Conservation (phyloP, 2,888 invertebrate species). For the Norana najaformis region DNA sequence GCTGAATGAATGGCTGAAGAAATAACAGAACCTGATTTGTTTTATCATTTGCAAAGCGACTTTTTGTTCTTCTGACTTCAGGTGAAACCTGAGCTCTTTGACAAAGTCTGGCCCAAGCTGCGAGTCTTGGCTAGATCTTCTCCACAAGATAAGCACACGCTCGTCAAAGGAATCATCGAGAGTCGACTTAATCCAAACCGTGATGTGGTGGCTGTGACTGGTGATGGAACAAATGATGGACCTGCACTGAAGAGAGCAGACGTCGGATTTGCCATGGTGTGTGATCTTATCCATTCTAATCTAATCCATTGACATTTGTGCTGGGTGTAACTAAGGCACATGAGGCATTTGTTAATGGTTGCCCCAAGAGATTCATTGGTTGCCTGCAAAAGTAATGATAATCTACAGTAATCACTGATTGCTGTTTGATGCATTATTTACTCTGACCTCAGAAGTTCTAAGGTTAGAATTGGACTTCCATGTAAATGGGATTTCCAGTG, state of each 20-base stretch:
- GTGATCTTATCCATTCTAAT: background rate
- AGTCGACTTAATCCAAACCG: conserved; percentile 84
- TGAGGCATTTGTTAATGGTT: too few relatives aligned
- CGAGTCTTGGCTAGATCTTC: conserved; percentile 94
- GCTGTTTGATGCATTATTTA: too few relatives aligned
- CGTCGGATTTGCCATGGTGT: conserved; percentile 96
- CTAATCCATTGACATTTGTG: background rate
- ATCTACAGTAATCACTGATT: too few relatives aligned
- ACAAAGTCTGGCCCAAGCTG: conserved; percentile 95
- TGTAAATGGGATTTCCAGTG: too few relatives aligned
- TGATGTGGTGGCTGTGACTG: conserved; percentile 97
- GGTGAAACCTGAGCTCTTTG: conserved; percentile 88
- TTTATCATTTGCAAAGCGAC: background rate
- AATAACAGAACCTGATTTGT: background rate
- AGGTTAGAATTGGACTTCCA: too few relatives aligned
- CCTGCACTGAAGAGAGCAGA: conserved; percentile 95
- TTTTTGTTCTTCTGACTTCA: conserved; percentile 57
- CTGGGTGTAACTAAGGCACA: background rate
- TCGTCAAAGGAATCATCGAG: conserved; percentile 98
- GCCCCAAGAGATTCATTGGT: too few relatives aligned
- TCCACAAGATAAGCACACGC: conserved; percentile 96
- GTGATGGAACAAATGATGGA: conserved; percentile 97
- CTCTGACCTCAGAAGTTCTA: too few relatives aligned
- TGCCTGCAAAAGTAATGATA: too few relatives aligned
- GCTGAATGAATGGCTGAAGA: too few relatives aligned